These are phyloP conservation scores for Tipula confusa DNA, from an alignment of 2,888 invertebrate species.

Conservation along the genomic window DNA sequence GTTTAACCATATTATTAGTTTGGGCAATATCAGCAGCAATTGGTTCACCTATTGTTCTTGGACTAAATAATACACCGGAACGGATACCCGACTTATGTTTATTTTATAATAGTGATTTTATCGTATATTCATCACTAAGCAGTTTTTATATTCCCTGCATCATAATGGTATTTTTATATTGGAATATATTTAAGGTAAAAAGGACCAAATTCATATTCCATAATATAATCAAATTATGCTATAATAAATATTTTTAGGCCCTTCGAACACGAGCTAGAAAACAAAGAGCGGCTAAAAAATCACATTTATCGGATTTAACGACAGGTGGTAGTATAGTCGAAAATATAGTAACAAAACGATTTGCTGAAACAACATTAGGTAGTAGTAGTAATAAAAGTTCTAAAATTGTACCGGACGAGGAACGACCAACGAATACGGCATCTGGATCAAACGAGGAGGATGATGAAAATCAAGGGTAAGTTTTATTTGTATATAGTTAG, in stretches of 20 bases:
- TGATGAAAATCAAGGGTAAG: constrained; percentile 55
- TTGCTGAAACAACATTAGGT: constrained; percentile 72
- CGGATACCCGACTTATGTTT: constrained; percentile 80
- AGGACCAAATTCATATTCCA: neutral
- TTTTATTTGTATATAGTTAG: neutral
- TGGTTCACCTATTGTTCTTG: constrained; percentile 92
- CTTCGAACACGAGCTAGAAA: constrained; percentile 79
- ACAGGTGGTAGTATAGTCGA: constrained; percentile 80
- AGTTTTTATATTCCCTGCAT: constrained; percentile 99
- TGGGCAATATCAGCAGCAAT: constrained; percentile 96
- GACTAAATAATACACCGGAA: constrained; percentile 89
- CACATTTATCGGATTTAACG: constrained; percentile 66
- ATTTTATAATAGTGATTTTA: constrained; percentile 97
- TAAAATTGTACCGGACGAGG: constrained; percentile 62
- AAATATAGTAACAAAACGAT: constrained; percentile 74
- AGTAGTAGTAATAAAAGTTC: constrained; percentile 50
- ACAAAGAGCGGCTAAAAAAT: constrained; percentile 73
- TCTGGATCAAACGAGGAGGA: constrained; percentile 86
- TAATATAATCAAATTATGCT: neutral
- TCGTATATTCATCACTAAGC: constrained; percentile 94
- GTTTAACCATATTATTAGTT: constrained; percentile 89
- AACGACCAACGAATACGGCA: constrained; percentile 83
- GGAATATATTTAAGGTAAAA: constrained; percentile 92
- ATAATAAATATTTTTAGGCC: constrained; percentile 57
- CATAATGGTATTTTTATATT: constrained; percentile 97